These are phyloP conservation scores for Apogon talboti DNA, from an alignment of 2,797 vertebrate species.

Conservation along the genomic window DNA sequence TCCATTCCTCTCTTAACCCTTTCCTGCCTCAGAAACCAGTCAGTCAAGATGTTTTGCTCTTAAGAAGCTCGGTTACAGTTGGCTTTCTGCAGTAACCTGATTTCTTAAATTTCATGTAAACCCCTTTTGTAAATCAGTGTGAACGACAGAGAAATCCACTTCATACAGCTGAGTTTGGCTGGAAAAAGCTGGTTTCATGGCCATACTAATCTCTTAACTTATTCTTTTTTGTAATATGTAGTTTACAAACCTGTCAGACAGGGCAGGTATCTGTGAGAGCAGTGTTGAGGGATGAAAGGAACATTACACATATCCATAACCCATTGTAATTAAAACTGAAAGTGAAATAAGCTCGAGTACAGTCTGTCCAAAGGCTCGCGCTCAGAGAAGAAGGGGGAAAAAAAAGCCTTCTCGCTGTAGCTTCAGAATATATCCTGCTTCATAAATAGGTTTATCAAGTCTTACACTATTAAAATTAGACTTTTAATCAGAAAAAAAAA, in stretches of 20 bases:
- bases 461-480: no score
- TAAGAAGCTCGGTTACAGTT: constrained; percentile 3
- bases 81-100: constrained; percentile 7
- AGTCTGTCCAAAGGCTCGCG: background rate
- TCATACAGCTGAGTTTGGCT: background rate
- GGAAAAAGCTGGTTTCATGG: background rate
- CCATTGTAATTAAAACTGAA: background rate
- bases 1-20: constrained; percentile 70
- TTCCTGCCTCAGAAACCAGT: constrained; percentile 57
- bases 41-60: constrained; percentile 14
- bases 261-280: background rate
- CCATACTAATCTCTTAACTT: background rate
- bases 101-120: constrained; percentile 33
- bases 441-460: no score
- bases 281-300: constrained; percentile 1
- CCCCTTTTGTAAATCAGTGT: background rate
- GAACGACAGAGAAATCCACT: constrained; percentile 11
- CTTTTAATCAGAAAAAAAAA: no score
- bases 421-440: no score
- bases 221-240: background rate
- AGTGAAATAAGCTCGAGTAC: background rate
- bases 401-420: no score
- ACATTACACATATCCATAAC: no score
- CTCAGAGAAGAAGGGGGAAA: no score
- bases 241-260: background rate